phyloP scores from a whole-genome alignment of 1,140 invertebrate species.

The Zaprionus vittiger region DNA sequence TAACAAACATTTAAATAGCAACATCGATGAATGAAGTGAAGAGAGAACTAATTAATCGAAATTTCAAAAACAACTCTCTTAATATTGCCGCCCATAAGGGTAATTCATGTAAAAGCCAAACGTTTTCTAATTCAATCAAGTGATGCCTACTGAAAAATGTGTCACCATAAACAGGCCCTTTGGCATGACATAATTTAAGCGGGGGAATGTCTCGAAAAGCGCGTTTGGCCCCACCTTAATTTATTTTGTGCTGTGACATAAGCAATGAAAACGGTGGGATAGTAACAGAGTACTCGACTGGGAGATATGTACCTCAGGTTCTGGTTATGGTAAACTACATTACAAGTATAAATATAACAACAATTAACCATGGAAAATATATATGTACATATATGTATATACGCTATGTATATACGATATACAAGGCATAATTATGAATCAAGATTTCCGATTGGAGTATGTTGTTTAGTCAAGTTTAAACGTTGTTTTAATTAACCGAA shows the following conservation, averaged over 20 bases:
- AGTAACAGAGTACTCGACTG: neutral
- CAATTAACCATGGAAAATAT: neutral
- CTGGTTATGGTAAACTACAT: neutral
- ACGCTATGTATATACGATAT: too few relatives aligned
- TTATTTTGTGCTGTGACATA: neutral
- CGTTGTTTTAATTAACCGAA: too few relatives aligned
- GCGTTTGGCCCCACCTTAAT: neutral
- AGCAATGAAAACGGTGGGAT: neutral
- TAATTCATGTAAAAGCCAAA: neutral
- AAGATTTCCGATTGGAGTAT: neutral
- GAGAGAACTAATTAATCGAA: neutral
- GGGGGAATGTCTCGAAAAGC: neutral
- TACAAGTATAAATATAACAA: neutral
- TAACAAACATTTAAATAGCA: neutral
- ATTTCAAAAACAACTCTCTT: too few relatives aligned
- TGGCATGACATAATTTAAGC: slow-evolving; percentile 4
- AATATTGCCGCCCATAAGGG: neutral
- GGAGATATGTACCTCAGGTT: neutral
- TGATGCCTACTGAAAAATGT: neutral
- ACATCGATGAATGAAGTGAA: neutral
- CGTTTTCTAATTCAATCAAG: slow-evolving; percentile 8
- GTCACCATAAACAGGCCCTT: neutral
- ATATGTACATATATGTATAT: too few relatives aligned
- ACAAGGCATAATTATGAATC: neutral
- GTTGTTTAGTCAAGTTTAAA: too few relatives aligned